Base-by-base conservation (phyloP, 2,113 vertebrate species). In the Serilophus lunatus region DNA sequence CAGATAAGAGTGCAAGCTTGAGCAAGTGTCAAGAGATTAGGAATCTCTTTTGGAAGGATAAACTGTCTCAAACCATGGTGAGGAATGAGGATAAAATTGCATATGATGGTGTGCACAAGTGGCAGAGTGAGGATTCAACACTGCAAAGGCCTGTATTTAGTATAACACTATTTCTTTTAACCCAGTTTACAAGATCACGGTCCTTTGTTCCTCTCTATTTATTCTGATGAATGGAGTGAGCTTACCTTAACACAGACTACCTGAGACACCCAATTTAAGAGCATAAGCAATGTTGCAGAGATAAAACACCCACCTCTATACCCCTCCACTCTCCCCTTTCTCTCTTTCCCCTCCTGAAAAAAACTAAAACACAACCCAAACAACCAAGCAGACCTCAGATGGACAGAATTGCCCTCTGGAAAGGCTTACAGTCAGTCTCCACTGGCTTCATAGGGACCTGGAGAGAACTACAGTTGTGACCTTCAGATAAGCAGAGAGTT, bases 401-500 rank as follows among this genome's bases (percentile, higher is more conserved):
- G 11, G 40, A 45, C 31, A 76, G 44, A 88, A 29, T 0, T 86
- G 16, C 7, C 10, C 7, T 59, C 33, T 51, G 23, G 35, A 75
- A 83, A 75, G 22, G 29, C 35, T 66, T 51, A 38, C 15, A 51
- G 44, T 56, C 63, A 51, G 38, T 54, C 38, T 83, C 38, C 35
- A n/a, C 13, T 4, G 6, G 36, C 29, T 79, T 47, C 16, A 36
- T 0, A 71, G 65, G 29, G 29, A 64, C 13, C 9, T 2, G 3
- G n/a, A 31, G 29, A 74, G 24, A 86, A 44, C 14, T 44, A 26
- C 6, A 76, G 38, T 31, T 64, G 12, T 89, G 90, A 91, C 81
- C 91, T 95, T 91, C 69, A 82, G 51, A 44, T 68, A 79, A 75
- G 40, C 18, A 35, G 69, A 35, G 69, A 88, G 49, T 64, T 82